Evolutionary conservation across 2,113 vertebrate genomes (phyloP), one percentile per base, ranked within the genome.

Genomic region (Vulpes lagopus): DNA sequence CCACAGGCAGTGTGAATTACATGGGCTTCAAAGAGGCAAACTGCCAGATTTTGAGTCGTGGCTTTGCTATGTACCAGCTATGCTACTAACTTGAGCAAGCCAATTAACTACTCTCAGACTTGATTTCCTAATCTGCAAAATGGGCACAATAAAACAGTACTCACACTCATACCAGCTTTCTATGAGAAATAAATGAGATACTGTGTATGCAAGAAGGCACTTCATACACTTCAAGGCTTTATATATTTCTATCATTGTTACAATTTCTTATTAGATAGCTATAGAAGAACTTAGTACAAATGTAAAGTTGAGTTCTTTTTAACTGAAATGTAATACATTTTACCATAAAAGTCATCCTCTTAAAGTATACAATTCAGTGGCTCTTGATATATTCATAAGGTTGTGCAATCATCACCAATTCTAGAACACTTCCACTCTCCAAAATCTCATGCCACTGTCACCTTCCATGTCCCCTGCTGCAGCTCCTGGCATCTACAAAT

Each of bases 341-440:
- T 81, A 74, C 27, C 59, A 82, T 57, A 67, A 73, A 95, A 51
- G 83, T 65, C n/a, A 87, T 43, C 57, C 22, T 87, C 78, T 84
- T 91, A 84, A 84, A 73, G 22, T 30, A 78, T 3, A 49, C 38
- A 73, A 74, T 57, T 93, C 64, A 79, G 79, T 57, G 43, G 60
- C 19, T 82, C 55, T 81, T 55, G 12, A 55, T 82, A 14, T 51
- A 71, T 17, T 78, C 85, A 71, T 67, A 53, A 73, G 74, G 14
- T 73, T 74, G n/a, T 51, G 4, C n/a, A 84, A 84, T 49, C 7
- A 15, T 73, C 55, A 86, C 71, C 14, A 92, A 94, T 78, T 86
- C 51, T 12, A 89, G 90, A 93, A 95, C 53, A 95, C 64, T 84
- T 73, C 80, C 69, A 90, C 14, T 51, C 23, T 15, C 87, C n/a